These are phyloP conservation scores for Chrysolina oricalcia DNA, from an alignment of 2,888 invertebrate genomes.

Conservation along the genomic window DNA sequence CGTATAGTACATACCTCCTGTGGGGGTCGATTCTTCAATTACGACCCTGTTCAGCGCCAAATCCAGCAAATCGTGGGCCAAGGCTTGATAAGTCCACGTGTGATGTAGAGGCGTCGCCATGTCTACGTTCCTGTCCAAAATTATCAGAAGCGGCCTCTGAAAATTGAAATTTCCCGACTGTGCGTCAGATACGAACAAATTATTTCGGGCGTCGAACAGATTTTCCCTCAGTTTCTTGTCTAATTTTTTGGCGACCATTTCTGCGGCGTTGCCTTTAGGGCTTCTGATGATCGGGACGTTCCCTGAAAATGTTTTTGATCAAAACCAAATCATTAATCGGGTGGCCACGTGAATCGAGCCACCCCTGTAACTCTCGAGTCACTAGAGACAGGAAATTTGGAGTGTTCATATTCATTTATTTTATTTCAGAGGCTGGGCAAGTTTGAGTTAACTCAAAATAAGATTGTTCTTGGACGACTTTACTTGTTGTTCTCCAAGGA, in stretches of 20 bases:
- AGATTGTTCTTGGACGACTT: no score
- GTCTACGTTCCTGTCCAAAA: slow-evolving; percentile 95
- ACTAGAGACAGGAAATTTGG: no score
- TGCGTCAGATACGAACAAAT: slow-evolving; percentile 92
- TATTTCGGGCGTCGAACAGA: slow-evolving; percentile 96
- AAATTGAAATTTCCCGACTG: slow-evolving; percentile 87
- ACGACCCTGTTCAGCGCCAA: slow-evolving; percentile 86
- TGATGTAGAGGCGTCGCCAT: slow-evolving; percentile 99
- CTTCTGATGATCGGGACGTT: slow-evolving; percentile 93
- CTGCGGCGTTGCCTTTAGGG: slow-evolving; percentile 96
- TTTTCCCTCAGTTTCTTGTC: slow-evolving; percentile 98
- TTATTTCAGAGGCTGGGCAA: no score
- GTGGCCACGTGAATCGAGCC: no score
- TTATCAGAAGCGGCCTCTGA: slow-evolving; percentile 92
- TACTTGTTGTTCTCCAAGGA: no score
- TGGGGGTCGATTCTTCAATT: slow-evolving; percentile 67
- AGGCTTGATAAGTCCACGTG: slow-evolving; percentile 99
- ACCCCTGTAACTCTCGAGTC: no score
- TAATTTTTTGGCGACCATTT: slow-evolving; percentile 97
- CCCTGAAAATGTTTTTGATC: slow-evolving; percentile 71
- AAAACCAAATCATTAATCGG: slow-evolving; percentile 29
- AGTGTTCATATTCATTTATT: no score
- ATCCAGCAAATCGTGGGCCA: slow-evolving; percentile 96
- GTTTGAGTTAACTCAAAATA: no score
- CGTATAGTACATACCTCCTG: slow-evolving; percentile 61